These are phyloP conservation scores for Trissoscelio sp. DNA, from an alignment of 2,888 invertebrate species.

Conservation along the genomic window DNA sequence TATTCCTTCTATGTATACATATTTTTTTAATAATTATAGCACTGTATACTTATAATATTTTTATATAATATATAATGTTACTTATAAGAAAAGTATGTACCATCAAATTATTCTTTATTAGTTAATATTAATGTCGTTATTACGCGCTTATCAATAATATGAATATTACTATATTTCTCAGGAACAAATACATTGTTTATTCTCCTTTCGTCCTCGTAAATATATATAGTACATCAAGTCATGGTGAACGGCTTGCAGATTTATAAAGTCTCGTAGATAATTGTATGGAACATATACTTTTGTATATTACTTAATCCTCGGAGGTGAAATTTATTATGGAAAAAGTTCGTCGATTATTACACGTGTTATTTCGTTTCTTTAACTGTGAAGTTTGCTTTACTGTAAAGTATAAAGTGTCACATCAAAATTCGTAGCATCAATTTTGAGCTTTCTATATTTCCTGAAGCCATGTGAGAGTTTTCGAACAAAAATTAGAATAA, in stretches of 20 bases:
- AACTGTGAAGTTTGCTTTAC: constrained; percentile 3
- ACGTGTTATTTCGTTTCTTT: constrained; percentile 22
- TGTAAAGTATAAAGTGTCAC: constrained; percentile 23
- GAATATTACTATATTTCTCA: constrained; percentile 80
- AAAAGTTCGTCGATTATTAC: constrained; percentile 39
- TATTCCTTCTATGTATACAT: constrained; percentile 63
- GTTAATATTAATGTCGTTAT: constrained; percentile 77
- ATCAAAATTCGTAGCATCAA: constrained; percentile 28
- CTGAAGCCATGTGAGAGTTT: constrained; percentile 31
- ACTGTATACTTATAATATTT: constrained; percentile 69
- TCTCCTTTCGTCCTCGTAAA: constrained; percentile 40
- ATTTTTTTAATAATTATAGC: constrained; percentile 68
- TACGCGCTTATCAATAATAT: constrained; percentile 76
- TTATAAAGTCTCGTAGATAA: constrained; percentile 69
- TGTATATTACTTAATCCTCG: constrained; percentile 64
- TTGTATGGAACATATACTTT: constrained; percentile 52
- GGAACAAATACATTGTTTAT: constrained; percentile 81
- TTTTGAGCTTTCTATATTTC: constrained; percentile 39
- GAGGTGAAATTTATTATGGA: constrained; percentile 44
- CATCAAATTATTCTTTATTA: constrained; percentile 80
- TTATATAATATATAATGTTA: constrained; percentile 76
- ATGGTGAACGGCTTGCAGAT: constrained; percentile 80
- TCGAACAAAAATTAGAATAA: constrained; percentile 12
- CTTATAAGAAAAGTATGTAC: constrained; percentile 82
- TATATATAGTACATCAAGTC: constrained; percentile 79